Percentiles rank a stretch among this genome's conserved stretches.
Conservation (phyloP, 1,140 invertebrate species). For the Cotesia vestalis region DNA sequence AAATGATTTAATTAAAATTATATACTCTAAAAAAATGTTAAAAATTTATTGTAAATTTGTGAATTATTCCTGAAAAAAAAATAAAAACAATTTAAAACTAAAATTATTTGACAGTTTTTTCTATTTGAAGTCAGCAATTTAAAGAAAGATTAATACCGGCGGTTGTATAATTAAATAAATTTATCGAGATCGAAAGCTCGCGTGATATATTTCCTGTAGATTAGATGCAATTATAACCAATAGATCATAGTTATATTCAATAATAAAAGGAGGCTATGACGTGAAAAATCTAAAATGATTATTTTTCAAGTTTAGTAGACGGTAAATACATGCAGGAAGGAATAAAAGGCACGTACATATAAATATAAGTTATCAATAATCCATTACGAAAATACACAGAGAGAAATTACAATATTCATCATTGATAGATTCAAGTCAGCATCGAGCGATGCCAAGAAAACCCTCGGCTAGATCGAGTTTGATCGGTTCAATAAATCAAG, state of each 20-base stretch:
- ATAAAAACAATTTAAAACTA: too few species aligned
- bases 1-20: too few species aligned
- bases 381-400: slow-evolving; percentile 32
- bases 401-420: slow-evolving; percentile 44
- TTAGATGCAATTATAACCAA: slow-evolving; percentile 18
- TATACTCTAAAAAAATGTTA: too few species aligned
- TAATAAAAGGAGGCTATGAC: slow-evolving; percentile 1
- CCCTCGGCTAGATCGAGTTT: slow-evolving; percentile 11
- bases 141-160: slow-evolving; percentile 16
- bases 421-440: slow-evolving; percentile 25
- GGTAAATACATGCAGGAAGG: background rate
- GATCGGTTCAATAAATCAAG: slow-evolving; percentile 48
- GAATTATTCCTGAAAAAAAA: too few species aligned
- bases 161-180: slow-evolving; percentile 4
- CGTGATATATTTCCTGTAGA: background rate
- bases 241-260: slow-evolving; percentile 25
- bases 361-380: slow-evolving; percentile 23
- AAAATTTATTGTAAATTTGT: too few species aligned
- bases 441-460: slow-evolving; percentile 6
- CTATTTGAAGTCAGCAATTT: too few species aligned
- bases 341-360: background rate
- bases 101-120: too few species aligned
- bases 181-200: background rate
- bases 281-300: background rate
- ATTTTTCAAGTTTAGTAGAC: background rate